phyloP scores from a whole-genome alignment of 2,888 invertebrate genomes.

The Cordilura impudica region DNA sequence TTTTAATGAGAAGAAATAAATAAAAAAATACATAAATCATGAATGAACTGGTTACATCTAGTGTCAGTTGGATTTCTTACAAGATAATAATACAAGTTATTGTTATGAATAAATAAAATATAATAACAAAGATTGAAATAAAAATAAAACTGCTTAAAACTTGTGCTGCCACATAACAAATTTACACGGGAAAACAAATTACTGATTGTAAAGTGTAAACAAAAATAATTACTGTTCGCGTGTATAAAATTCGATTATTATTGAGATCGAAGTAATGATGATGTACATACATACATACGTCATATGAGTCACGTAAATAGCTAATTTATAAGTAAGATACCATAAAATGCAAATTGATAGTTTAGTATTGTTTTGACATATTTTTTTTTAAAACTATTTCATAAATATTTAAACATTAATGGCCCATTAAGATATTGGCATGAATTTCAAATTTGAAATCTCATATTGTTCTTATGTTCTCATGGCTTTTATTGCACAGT shows the following conservation, averaged over 20 bases:
- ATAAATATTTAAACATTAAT: background rate
- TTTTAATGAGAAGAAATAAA: background rate
- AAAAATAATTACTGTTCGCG: background rate
- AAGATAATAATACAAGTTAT: background rate
- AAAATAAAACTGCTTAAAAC: slow-evolving; percentile 6
- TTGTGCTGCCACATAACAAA: background rate
- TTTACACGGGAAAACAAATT: background rate
- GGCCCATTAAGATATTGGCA: slow-evolving; percentile 20
- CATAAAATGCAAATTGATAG: background rate
- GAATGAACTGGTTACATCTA: slow-evolving; percentile 53
- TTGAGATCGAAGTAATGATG: background rate
- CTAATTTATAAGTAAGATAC: background rate
- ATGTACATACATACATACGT: too few species aligned
- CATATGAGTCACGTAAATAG: background rate
- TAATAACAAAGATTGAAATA: background rate
- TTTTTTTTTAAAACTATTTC: background rate
- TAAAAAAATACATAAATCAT: slow-evolving; percentile 13
- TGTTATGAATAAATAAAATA: background rate
- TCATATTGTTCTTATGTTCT: background rate
- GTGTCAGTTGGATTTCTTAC: slow-evolving; percentile 24
- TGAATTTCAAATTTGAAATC: background rate
- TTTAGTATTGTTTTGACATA: background rate
- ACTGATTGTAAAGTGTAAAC: background rate
- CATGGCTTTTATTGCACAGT: background rate
- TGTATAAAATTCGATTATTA: background rate